A percentile compares a stretch with the other conserved stretches of the same genome.
phyloP scores from a whole-genome alignment of 1,140 invertebrate genomes.

The Caenorhabditis tropicalis region DNA sequence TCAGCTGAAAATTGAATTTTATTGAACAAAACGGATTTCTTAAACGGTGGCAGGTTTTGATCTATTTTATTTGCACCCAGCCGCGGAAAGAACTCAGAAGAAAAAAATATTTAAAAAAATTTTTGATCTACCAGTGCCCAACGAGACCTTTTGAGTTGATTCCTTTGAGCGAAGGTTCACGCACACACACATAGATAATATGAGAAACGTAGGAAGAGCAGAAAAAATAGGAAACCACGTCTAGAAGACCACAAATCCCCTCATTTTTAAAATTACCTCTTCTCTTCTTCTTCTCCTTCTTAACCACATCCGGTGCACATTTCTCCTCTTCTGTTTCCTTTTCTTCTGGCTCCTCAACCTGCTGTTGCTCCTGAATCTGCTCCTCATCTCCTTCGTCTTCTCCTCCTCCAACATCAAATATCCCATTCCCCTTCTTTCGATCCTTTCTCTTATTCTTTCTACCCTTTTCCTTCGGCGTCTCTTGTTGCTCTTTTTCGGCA shows the following conservation, averaged over 20 bases:
- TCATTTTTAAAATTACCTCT: background rate
- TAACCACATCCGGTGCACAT: background rate
- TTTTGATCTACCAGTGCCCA: too few species aligned
- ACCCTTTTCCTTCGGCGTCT: background rate
- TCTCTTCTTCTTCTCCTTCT: constrained; percentile 45
- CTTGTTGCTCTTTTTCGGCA: background rate
- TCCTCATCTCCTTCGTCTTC: background rate
- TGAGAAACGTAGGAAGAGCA: too few species aligned
- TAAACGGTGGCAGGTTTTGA: background rate
- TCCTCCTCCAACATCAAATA: constrained; percentile 11
- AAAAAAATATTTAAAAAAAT: too few species aligned
- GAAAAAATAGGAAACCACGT: too few species aligned
- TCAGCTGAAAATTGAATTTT: background rate
- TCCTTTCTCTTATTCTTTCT: constrained; percentile 27
- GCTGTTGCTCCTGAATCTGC: background rate
- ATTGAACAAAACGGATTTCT: background rate
- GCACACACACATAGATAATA: too few species aligned
- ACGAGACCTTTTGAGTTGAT: too few species aligned
- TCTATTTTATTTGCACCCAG: background rate
- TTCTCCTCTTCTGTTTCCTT: constrained; percentile 20
- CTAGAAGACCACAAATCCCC: background rate
- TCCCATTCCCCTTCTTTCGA: constrained; percentile 28
- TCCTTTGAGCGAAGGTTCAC: too few species aligned
- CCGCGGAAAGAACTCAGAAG: too few species aligned
- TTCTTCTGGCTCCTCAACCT: constrained; percentile 2